A percentile compares a stretch with the other conserved stretches of the same genome.
Conservation (phyloP, 2,888 invertebrate genomes). For the Diplolepis rosae region DNA sequence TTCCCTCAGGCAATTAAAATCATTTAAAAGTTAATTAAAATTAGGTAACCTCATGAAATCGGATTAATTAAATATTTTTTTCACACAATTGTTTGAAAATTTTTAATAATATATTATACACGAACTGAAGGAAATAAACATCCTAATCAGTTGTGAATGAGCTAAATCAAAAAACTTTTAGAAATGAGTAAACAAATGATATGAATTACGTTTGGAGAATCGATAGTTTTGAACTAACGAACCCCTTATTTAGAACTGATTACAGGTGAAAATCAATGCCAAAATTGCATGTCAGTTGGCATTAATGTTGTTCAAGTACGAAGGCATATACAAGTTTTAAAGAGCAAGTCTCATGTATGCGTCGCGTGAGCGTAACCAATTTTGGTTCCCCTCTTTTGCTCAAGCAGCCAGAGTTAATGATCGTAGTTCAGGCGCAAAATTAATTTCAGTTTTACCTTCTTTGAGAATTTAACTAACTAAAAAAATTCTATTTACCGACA, state of each 20-base stretch:
- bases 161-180: background rate
- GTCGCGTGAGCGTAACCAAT: conserved; percentile 53
- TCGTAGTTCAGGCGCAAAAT: conserved; percentile 52
- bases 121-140: no score
- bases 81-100: no score
- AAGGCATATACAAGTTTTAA: conserved; percentile 43
- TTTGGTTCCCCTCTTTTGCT: conserved; percentile 38
- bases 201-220: conserved; percentile 9
- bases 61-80: no score
- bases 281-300: conserved; percentile 42
- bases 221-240: conserved; percentile 6
- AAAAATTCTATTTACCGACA: conserved; percentile 43
- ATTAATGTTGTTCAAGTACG: conserved; percentile 44
- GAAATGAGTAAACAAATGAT: background rate
- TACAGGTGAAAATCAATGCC: conserved; percentile 11
- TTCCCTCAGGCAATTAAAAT: background rate
- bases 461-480: conserved; percentile 48
- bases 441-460: conserved; percentile 52
- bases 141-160: no score
- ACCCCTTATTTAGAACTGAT: conserved; percentile 25
- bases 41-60: background rate
- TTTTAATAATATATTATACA: no score
- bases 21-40: background rate
- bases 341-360: conserved; percentile 47
- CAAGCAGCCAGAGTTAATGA: conserved; percentile 44